These are phyloP conservation scores for Menidia beryllina DNA, from an alignment of 2,113 vertebrate genomes.

Conservation along the genomic window DNA sequence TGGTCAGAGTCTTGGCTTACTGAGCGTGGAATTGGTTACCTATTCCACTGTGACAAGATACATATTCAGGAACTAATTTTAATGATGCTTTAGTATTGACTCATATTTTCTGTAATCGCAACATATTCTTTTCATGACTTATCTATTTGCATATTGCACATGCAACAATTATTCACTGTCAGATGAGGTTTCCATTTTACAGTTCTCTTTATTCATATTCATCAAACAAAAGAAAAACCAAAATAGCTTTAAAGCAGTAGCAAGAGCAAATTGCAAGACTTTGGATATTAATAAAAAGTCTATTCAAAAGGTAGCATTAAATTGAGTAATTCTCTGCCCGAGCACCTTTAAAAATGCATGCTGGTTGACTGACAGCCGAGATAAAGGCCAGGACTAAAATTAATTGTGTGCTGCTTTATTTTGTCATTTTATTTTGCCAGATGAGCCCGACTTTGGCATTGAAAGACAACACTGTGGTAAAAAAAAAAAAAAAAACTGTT, in stretches of 20 bases:
- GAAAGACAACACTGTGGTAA: background rate
- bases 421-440: conserved; percentile 17
- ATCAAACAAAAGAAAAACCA: background rate
- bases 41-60: conserved; percentile 13
- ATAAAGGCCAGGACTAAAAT: conserved; percentile 61
- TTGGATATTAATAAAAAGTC: conserved; percentile 48
- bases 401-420: conserved; percentile 41
- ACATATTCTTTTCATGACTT: conserved; percentile 18
- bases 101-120: conserved; percentile 27
- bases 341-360: conserved; percentile 52
- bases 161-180: conserved; percentile 15
- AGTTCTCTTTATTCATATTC: conserved; percentile 27
- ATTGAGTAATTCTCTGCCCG: conserved; percentile 69
- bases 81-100: conserved; percentile 33
- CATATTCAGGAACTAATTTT: conserved; percentile 17
- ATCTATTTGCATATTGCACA: conserved; percentile 39
- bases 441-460: conserved; percentile 8
- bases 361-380: conserved; percentile 67
- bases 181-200: conserved; percentile 10
- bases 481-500: no score
- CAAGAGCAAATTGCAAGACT: conserved; percentile 66
- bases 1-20: conserved; percentile 30
- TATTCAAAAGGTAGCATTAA: conserved; percentile 57
- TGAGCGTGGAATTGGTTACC: conserved; percentile 24
- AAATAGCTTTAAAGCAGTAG: conserved; percentile 33